Conservation (phyloP, 2,888 invertebrate species). For the Drosophila nr. perissopoda region DNA sequence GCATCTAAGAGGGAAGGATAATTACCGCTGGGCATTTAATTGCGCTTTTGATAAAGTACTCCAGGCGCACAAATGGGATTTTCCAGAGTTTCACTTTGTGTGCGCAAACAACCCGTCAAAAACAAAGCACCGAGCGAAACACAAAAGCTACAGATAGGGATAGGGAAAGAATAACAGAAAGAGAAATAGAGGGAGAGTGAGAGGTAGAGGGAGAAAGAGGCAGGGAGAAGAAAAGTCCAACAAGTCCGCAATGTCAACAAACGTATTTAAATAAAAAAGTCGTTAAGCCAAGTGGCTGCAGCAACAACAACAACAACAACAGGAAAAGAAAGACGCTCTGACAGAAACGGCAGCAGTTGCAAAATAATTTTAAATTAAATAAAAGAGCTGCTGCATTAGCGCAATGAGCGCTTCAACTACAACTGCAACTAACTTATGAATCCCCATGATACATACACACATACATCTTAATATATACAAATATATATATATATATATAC, state of each 20-base stretch:
- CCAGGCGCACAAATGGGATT: conserved; percentile 39
- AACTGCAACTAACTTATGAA: neutral
- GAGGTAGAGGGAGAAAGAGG: neutral
- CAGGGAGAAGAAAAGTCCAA: conserved; percentile 37
- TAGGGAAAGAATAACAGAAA: conserved; percentile 4
- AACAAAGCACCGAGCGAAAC: conserved; percentile 28
- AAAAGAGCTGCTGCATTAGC: conserved; percentile 61
- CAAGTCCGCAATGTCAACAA: conserved; percentile 77
- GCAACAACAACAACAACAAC: conserved; percentile 17
- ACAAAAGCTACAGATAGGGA: neutral
- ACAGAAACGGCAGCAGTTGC: conserved; percentile 35
- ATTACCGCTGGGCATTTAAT: conserved; percentile 51
- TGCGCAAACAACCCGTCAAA: conserved; percentile 17
- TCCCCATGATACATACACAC: neutral
- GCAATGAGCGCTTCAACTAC: conserved; percentile 36
- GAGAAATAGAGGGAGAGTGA: neutral
- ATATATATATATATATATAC: neutral
- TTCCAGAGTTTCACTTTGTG: conserved; percentile 40
- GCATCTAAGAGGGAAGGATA: conserved; percentile 23
- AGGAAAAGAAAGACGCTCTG: conserved; percentile 18
- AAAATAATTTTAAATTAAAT: conserved; percentile 75
- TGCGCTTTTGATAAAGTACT: conserved; percentile 49
- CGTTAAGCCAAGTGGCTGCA: conserved; percentile 76
- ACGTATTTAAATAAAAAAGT: conserved; percentile 80
- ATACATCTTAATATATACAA: neutral